Conservation (phyloP, 92 coral and sea anemone species). For the Actinostola sp. region DNA sequence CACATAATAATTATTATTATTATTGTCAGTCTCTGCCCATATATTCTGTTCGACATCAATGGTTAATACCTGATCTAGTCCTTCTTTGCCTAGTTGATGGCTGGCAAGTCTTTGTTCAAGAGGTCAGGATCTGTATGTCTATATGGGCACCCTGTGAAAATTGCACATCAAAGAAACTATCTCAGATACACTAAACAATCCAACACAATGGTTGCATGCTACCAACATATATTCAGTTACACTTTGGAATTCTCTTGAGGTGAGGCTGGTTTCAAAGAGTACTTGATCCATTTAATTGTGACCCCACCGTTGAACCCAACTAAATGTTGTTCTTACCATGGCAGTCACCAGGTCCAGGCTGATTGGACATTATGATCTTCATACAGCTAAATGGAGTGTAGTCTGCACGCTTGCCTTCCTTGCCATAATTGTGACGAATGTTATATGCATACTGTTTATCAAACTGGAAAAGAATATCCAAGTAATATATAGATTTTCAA, state of each 20-base stretch:
- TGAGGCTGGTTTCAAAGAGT: no score
- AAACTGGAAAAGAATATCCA: slow-evolving; percentile 59
- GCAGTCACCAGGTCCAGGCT: slow-evolving; percentile 94
- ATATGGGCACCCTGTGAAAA: slow-evolving; percentile 86
- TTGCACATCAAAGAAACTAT: neutral
- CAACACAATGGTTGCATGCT: no score
- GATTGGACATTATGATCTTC: slow-evolving; percentile 93
- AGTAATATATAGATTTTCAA: neutral
- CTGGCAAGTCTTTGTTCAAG: slow-evolving; percentile 71
- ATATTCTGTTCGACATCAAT: no score
- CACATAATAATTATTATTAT: no score
- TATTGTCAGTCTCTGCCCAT: no score
- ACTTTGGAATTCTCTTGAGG: no score
- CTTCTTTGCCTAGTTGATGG: slow-evolving; percentile 79
- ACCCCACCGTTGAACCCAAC: neutral
- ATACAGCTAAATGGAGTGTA: slow-evolving; percentile 97
- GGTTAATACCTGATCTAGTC: slow-evolving; percentile 92
- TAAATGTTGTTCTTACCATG: slow-evolving; percentile 64
- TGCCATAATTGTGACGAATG: slow-evolving; percentile 95
- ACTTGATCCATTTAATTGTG: no score
- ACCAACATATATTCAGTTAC: no score
- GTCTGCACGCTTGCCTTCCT: slow-evolving; percentile 94
- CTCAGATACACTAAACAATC: no score
- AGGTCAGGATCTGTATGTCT: slow-evolving; percentile 92
- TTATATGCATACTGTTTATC: slow-evolving; percentile 95